Conservation (phyloP, 1,140 invertebrate species). For the Ruditapes philippinarum region DNA sequence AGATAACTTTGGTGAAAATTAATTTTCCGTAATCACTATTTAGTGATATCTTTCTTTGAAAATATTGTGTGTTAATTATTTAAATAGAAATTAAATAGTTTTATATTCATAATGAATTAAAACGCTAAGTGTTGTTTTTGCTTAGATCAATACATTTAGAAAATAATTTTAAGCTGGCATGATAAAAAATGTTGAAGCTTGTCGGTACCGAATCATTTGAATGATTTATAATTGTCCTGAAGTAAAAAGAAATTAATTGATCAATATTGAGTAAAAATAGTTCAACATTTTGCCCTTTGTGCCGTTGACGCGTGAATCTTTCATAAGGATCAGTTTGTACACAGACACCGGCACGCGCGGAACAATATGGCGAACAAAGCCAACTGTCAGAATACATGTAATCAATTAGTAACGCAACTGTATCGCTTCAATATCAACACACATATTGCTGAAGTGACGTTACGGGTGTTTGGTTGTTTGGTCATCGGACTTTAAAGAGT, state of each 20-base stretch:
- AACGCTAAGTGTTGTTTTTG: too few species aligned
- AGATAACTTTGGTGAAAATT: too few species aligned
- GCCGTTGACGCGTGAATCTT: conserved; percentile 7
- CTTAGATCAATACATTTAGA: too few species aligned
- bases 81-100: too few species aligned
- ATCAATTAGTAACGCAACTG: conserved; percentile 13
- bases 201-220: too few species aligned
- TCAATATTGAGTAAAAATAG: neutral
- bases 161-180: too few species aligned
- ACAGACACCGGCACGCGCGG: conserved; percentile 34
- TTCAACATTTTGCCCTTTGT: neutral
- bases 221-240: too few species aligned
- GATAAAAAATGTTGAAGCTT: too few species aligned
- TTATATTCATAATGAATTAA: too few species aligned
- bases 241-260: neutral
- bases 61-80: too few species aligned
- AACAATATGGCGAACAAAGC: conserved; percentile 42
- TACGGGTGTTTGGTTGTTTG: neutral
- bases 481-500: neutral
- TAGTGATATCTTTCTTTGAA: too few species aligned
- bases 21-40: too few species aligned
- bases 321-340: neutral
- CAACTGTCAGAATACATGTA: neutral
- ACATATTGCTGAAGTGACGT: neutral
- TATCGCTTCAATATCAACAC: neutral